phyloP scores from a whole-genome alignment of 2,113 vertebrate genomes.

The Recurvirostra avosetta region DNA sequence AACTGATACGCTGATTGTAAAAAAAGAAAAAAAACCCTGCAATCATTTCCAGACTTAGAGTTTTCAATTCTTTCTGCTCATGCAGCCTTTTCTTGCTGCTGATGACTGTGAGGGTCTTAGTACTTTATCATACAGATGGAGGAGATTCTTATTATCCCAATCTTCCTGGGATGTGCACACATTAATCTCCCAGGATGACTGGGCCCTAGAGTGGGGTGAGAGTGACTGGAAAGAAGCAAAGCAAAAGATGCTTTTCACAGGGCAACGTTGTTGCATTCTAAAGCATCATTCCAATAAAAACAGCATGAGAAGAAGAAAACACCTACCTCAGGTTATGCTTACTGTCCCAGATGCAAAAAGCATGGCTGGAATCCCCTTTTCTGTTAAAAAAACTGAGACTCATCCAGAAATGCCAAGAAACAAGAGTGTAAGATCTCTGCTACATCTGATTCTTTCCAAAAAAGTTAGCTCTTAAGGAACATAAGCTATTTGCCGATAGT shows the following conservation, averaged over 20 bases:
- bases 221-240: background rate
- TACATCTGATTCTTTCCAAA: background rate
- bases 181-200: background rate
- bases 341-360: background rate
- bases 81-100: background rate
- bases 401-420: background rate
- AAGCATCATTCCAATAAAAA: background rate
- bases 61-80: background rate
- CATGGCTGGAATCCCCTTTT: background rate
- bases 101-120: background rate
- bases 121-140: background rate
- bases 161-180: background rate
- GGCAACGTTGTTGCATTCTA: background rate
- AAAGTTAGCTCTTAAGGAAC: background rate
- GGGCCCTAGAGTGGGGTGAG: background rate
- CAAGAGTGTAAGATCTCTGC: background rate
- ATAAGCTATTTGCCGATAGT: background rate
- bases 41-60: background rate
- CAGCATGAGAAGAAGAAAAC: background rate
- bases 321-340: background rate
- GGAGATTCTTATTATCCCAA: background rate
- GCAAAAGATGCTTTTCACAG: background rate
- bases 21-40: background rate
- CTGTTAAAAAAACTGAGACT: fast-evolving
- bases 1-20: background rate